A percentile compares a stretch with the other conserved stretches of the same genome.
Evolutionary conservation across 2,797 vertebrate species (phyloP).

Genomic region (Xenopus petersii): DNA sequence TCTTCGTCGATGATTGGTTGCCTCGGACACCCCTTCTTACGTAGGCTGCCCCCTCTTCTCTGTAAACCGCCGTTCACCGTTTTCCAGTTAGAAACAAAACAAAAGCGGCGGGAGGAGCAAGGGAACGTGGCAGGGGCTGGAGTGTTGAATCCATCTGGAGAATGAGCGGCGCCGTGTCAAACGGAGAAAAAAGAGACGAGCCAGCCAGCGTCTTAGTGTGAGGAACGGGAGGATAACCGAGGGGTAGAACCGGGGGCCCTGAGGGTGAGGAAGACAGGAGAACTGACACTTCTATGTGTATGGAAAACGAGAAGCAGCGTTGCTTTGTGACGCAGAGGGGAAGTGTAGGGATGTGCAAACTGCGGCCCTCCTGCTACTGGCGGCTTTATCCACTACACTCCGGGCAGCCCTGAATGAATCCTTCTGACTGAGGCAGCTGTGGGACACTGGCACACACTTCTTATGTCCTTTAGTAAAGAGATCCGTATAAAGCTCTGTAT

Average conservation of each 20-base stretch:
- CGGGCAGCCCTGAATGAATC: too few relatives aligned
- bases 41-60: slow-evolving; percentile 25
- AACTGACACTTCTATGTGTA: too few relatives aligned
- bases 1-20: slow-evolving; percentile 11
- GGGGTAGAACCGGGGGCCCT: slow-evolving; percentile 13
- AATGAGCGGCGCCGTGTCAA: slow-evolving; percentile 21
- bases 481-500: too few relatives aligned
- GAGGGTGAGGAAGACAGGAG: not conserved
- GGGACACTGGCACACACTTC: too few relatives aligned
- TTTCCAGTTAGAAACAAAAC: slow-evolving; percentile 46
- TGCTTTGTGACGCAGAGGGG: too few relatives aligned
- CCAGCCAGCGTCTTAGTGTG: slow-evolving; percentile 16
- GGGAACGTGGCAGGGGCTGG: slow-evolving; percentile 9
- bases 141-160: slow-evolving; percentile 29
- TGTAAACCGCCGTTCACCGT: slow-evolving; percentile 40
- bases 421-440: too few relatives aligned
- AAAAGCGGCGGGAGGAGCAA: slow-evolving; percentile 46
- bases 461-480: too few relatives aligned
- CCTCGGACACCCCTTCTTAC: slow-evolving; percentile 8
- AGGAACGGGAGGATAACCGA: slow-evolving; percentile 18
- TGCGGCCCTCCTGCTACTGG: too few relatives aligned
- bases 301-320: too few relatives aligned
- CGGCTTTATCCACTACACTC: too few relatives aligned
- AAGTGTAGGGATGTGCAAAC: too few relatives aligned
- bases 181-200: slow-evolving; percentile 18